These are phyloP conservation scores for Carcharodon carcharias DNA, from an alignment of 2,797 vertebrate genomes.

Conservation along the genomic window DNA sequence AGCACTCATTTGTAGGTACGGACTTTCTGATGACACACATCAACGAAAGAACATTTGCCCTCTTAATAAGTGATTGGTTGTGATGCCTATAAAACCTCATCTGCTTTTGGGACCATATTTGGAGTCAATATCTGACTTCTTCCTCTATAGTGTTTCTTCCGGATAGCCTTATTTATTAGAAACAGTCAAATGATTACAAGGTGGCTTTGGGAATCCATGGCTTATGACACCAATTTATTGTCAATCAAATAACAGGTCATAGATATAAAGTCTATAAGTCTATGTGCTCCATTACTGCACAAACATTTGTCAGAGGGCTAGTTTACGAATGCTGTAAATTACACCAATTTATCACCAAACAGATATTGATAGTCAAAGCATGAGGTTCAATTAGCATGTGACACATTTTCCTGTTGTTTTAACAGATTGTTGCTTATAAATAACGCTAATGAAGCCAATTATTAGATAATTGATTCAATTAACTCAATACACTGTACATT, in stretches of 20 bases:
- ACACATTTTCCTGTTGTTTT: neutral
- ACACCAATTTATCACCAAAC: neutral
- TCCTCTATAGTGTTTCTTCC: neutral
- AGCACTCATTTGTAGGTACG: neutral
- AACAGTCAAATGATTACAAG: neutral
- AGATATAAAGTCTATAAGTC: neutral
- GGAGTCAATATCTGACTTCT: neutral
- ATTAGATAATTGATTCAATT: slow-evolving; percentile 11
- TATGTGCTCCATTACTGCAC: neutral
- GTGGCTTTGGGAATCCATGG: neutral
- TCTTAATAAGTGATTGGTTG: neutral
- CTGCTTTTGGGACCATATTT: neutral
- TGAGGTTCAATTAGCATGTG: neutral
- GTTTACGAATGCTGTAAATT: neutral
- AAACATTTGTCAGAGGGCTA: neutral
- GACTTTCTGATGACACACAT: neutral
- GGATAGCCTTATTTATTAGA: neutral
- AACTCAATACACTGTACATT: neutral
- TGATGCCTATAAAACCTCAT: neutral
- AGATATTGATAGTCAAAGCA: neutral
- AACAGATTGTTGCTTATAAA: neutral
- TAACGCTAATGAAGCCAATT: neutral
- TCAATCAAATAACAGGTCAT: neutral
- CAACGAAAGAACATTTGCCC: neutral
- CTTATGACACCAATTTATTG: neutral